Evolutionary conservation across 2,113 vertebrate genomes (phyloP).

Genomic region (Crocuta crocuta): DNA sequence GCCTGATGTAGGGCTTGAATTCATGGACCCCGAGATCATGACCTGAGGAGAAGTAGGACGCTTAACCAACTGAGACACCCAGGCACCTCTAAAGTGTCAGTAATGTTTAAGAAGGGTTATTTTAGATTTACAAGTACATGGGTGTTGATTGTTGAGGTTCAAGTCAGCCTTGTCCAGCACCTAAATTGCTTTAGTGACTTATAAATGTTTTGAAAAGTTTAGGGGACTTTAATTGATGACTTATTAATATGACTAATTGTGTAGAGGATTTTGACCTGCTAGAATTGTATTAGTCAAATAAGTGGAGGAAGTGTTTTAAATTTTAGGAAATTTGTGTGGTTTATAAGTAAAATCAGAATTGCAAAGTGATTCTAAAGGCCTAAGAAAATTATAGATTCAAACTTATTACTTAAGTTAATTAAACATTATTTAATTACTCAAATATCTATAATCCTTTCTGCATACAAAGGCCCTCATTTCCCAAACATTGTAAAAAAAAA

Average conservation of each 20-base stretch:
- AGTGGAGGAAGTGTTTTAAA: neutral
- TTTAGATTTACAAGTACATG: conserved; percentile 37
- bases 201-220: conserved; percentile 15
- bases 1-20: neutral
- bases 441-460: conserved; percentile 1
- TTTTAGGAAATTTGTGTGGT: conserved; percentile 23
- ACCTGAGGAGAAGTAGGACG: neutral
- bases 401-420: conserved; percentile 9
- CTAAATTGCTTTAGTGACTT: conserved; percentile 32
- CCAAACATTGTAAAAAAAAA: neutral
- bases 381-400: conserved; percentile 30
- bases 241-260: neutral
- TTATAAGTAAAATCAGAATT: conserved; percentile 64
- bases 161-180: neutral
- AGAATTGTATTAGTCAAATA: neutral
- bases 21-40: neutral
- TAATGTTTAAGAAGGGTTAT: conserved; percentile 39
- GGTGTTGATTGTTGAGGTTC: conserved; percentile 1
- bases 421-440: conserved; percentile 41
- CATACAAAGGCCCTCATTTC: neutral
- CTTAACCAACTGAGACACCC: neutral
- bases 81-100: neutral
- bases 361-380: neutral
- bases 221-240: neutral
- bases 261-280: conserved; percentile 11